Conservation (phyloP, 2,113 vertebrate genomes). For the Sphaerodactylus townsendi region DNA sequence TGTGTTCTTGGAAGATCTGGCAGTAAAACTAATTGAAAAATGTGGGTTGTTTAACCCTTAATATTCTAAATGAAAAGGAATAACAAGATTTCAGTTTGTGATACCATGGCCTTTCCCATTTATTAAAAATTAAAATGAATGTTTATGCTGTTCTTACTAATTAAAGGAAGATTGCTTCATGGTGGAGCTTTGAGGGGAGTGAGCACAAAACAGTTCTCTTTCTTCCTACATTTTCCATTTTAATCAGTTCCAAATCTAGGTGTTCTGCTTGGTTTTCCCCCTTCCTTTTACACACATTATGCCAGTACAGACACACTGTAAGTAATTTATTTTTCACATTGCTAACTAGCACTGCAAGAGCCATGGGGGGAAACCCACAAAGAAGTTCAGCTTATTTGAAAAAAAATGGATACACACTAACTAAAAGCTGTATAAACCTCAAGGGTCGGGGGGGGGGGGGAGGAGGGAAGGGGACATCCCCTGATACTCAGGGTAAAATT, state of each 20-base stretch:
- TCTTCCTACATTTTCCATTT: slow-evolving; percentile 31
- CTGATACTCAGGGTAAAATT: background rate
- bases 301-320: background rate
- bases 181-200: background rate
- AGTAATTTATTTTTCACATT: slow-evolving; percentile 22
- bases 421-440: slow-evolving; percentile 15
- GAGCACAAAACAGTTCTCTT: background rate
- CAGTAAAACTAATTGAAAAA: slow-evolving; percentile 70
- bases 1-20: slow-evolving; percentile 59
- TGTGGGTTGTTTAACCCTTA: slow-evolving; percentile 61
- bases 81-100: slow-evolving; percentile 36
- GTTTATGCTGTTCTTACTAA: slow-evolving; percentile 14
- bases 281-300: slow-evolving; percentile 10
- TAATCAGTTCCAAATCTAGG: slow-evolving; percentile 2
- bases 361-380: background rate
- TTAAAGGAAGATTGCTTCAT: slow-evolving; percentile 39
- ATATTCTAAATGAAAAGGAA: slow-evolving; percentile 56
- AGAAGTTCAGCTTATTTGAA: slow-evolving; percentile 2
- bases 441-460: background rate
- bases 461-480: accelerated
- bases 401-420: slow-evolving; percentile 25
- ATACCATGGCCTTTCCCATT: slow-evolving; percentile 27
- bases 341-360: background rate
- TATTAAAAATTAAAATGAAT: slow-evolving; percentile 59
- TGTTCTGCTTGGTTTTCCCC: background rate